Percentiles rank a stretch among this genome's conserved stretches.
phyloP scores from a whole-genome alignment of 1,140 invertebrate species.

The Magallana ariakensis region DNA sequence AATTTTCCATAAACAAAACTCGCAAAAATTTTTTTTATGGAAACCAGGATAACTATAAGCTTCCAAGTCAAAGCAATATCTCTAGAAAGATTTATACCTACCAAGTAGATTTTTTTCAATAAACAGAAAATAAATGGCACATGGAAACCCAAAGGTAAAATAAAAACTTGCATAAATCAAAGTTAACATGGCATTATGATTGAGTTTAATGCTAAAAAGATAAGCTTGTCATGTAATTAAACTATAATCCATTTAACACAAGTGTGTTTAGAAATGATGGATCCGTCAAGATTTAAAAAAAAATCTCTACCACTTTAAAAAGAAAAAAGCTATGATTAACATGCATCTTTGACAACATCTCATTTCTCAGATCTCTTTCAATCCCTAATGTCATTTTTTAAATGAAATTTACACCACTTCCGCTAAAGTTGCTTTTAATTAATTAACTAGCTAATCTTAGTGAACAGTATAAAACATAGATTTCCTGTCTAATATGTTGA shows the following conservation, averaged over 20 bases:
- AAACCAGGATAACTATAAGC: neutral
- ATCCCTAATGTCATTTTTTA: neutral
- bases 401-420: slow-evolving; percentile 8
- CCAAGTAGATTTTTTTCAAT: neutral
- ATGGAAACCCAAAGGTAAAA: neutral
- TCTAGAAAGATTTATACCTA: neutral
- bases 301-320: neutral
- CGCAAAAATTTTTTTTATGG: too few species aligned
- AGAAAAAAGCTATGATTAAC: too few species aligned
- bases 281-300: neutral
- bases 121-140: neutral
- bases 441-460: slow-evolving; percentile 1
- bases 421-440: neutral
- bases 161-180: slow-evolving; percentile 6
- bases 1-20: too few species aligned
- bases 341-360: neutral
- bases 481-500: too few species aligned
- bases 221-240: slow-evolving; percentile 23
- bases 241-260: slow-evolving; percentile 24
- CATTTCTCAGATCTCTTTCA: neutral
- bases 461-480: neutral
- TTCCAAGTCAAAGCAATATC: neutral
- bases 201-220: slow-evolving; percentile 25
- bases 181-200: slow-evolving; percentile 19
- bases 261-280: neutral